Evolutionary conservation across 2,888 invertebrate genomes (phyloP), one percentile per base, ranked within the genome.

Genomic region (Tenthredo notha): DNA sequence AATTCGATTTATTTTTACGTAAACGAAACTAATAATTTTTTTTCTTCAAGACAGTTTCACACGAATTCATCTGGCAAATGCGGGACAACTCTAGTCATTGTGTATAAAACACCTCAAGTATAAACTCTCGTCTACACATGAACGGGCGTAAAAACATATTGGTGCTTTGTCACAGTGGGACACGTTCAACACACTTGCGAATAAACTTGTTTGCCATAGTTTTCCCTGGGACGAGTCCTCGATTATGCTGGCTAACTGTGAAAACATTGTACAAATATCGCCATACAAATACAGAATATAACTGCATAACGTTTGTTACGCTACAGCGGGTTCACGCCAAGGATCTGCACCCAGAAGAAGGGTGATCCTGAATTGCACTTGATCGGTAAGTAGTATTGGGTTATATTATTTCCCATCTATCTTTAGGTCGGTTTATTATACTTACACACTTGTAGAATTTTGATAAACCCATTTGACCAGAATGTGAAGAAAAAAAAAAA

Each of bases 51-150:
- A 58, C 43, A 43, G 70, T 82, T 87, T 87, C 88, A 86, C 89
- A 87, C 86, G 87, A 65, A 85, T 87, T 87, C 86, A 40, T 82
- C 72, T 43, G 12, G 21, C 54, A 9, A n/a, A 91, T 91, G 91
- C 91, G 91, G 91, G 91, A 89, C 85, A 77, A 33, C 10, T n/a
- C 54, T 54, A 10, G 37, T 54, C 47, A 47, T 75, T 75, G 43
- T 75, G 3, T 0, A 3, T 21, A 25, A 15, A 29, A 67, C 25
- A 7, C 25, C 74, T 25, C 87, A 86, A 88, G 88, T 86, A 91
- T 37, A 37, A 37, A 92, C 91, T 91, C 92, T 92, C 88, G 87
- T 89, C 85, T 85, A 88, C 91, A 89, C 92, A 92, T 92, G 92
- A 89, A 87, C 90, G 91, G 89, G 85, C 88, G 86, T 88, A 90